These are phyloP conservation scores for Cranoglanis bouderius DNA, from an alignment of 2,113 vertebrate genomes.

Conservation along the genomic window DNA sequence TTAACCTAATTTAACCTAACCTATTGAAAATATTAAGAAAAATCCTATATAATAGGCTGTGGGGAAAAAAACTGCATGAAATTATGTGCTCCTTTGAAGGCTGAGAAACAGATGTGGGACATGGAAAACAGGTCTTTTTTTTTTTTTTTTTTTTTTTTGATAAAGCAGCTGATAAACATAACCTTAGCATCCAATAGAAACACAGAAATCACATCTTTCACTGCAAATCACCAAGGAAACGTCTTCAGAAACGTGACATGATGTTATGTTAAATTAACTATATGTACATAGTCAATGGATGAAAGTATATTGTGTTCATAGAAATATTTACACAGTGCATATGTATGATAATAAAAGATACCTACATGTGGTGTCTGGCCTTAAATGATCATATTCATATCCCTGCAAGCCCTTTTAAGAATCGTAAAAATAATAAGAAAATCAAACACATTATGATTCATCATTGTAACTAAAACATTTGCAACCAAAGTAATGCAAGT, in stretches of 20 bases:
- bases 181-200: neutral
- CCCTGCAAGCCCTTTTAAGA: neutral
- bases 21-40: neutral
- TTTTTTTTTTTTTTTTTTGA: neutral
- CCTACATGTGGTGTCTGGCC: neutral
- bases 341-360: neutral
- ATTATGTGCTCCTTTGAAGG: too few species aligned
- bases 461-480: neutral
- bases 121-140: neutral
- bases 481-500: neutral
- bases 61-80: neutral
- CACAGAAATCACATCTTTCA: neutral
- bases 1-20: neutral
- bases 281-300: neutral
- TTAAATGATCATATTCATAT: neutral
- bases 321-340: neutral
- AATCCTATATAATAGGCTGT: neutral
- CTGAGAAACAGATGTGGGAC: too few species aligned
- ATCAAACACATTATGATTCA: neutral
- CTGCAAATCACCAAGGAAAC: neutral
- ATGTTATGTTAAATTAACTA: neutral
- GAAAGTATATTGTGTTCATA: neutral
- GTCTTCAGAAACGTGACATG: neutral
- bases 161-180: neutral
- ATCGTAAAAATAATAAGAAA: neutral